Base-by-base conservation (phyloP, 64 coral and sea anemone genomes). In the Actinia tenebrosa region DNA sequence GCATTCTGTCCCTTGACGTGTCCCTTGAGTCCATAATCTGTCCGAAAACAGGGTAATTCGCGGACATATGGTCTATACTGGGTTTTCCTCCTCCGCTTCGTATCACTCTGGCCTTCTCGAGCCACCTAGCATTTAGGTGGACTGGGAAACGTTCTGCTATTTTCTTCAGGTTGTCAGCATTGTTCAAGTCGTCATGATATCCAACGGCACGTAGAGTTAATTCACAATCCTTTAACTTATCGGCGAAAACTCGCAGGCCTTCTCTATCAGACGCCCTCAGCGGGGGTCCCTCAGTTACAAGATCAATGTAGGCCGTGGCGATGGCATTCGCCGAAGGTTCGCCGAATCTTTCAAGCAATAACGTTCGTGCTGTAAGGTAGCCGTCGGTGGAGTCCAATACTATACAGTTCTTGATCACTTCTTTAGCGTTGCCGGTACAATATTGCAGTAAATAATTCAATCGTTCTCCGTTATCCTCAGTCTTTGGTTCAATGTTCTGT, bases 181-280 rank as follows among this genome's bases (percentile, higher is more conserved):
- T 86, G n/a, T 91, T 91, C 7, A 91, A 52, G 16, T 91, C 89
- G 58, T 91, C 84, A 10, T 86, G 18, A 47, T 86, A 86, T 23
- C 59, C 89, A 53, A 86, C 86, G 18, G 84, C 47, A 16, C 47
- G 20, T 54, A 86, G 37, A n/a, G 83, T 61, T 18, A 45, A 69
- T 61, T 84, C 53, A 23, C 91, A 92, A 66, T 88, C 83, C 58
- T 88, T 92, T 22, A 85, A 46, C 71, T 89, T 68, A 84, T 88
- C 69, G 77, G 91, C 91, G 61, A 92, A 88, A 43, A 27, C 64
- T 19, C 43, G 52, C 30, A 92, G 77, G 16, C 86, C 91, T 64
- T 83, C 30, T 77, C 71, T 60, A 77, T 92, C 81, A 5, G 45
- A 10, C 4, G 45, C 45, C 53, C 55, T 83, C 18, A 83, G 52